Evolutionary conservation across 2,797 vertebrate genomes (phyloP), one percentile per base, ranked within the genome.

Genomic region (Myotis daubentonii): DNA sequence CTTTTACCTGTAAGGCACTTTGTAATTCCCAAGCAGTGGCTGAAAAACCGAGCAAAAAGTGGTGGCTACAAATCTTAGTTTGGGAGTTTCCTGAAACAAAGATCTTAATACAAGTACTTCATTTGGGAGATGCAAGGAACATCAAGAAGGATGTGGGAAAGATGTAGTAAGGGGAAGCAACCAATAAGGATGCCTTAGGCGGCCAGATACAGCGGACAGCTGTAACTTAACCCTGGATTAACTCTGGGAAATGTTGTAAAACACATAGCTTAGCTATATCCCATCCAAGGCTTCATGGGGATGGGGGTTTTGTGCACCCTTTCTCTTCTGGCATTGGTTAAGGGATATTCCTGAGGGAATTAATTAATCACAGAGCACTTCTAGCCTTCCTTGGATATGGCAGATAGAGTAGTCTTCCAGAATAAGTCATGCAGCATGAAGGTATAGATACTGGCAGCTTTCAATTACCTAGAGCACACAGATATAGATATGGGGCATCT

Each of bases 1-100:
- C 51, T 89, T 95, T 95, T 70, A 74, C 51, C 79, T 38, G 19
- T 41, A 75, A 86, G 92, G 65, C 65, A 76, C 66, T 93, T 93
- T 84, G 81, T 89, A 72, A 95, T 79, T 76, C 79, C 79, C 78
- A 87, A n/a, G 47, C 53, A 89, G 65, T 38, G 22, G 79, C 51
- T 60, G 65, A 51, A 89, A 89, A 94, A 36, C 2, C 13, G 28
- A 44, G 68, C 4, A 82, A 88, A 90, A 79, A n/a, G 10, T 47
- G 8, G 25, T 44, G 66, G 10, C 16, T 93, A 36, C 51, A 55
- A 25, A 87, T 75, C 23, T 90, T 76, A 11, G 30, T 65, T 53
- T 87, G 44, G 25, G 23, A 60, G 85, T 90, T 84, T 89, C 38
- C 20, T 9, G 33, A 72, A 19, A 76, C 60, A 87, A 75, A 70